phyloP scores from a whole-genome alignment of 2,888 invertebrate species.

The Esperia sulphurella region DNA sequence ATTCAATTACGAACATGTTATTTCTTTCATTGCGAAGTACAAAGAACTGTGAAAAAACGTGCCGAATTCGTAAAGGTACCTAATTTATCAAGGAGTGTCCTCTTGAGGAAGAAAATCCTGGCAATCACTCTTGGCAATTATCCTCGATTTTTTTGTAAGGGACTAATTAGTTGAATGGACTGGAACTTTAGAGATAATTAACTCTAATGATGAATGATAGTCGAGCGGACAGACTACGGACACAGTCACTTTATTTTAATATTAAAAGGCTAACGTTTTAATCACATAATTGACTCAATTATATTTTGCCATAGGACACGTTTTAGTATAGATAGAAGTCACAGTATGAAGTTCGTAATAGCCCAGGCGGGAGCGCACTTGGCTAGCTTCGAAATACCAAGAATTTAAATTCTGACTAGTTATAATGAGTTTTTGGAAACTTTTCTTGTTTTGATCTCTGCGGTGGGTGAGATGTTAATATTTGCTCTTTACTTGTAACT shows the following conservation, averaged over 20 bases:
- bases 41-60: background rate
- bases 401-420: too few relatives aligned
- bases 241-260: background rate
- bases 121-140: conserved; percentile 59
- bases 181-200: conserved; percentile 59
- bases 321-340: background rate
- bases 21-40: background rate
- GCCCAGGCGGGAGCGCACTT: too few relatives aligned
- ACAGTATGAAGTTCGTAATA: too few relatives aligned
- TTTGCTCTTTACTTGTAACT: too few relatives aligned
- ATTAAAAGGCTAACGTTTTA: background rate
- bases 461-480: too few relatives aligned
- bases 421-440: too few relatives aligned
- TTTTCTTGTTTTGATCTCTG: too few relatives aligned
- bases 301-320: too few relatives aligned
- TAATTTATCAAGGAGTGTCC: conserved; percentile 62
- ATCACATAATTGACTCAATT: conserved; percentile 5
- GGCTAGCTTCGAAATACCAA: too few relatives aligned
- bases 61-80: conserved; percentile 14
- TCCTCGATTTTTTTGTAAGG: conserved; percentile 47
- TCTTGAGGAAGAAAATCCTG: conserved; percentile 57
- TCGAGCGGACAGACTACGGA: conserved; percentile 1
- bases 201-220: conserved; percentile 64
- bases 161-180: conserved; percentile 66
- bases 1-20: too few relatives aligned